Evolutionary conservation across 1,140 invertebrate species (phyloP).

Genomic region (Luehdorfia chinensis): DNA sequence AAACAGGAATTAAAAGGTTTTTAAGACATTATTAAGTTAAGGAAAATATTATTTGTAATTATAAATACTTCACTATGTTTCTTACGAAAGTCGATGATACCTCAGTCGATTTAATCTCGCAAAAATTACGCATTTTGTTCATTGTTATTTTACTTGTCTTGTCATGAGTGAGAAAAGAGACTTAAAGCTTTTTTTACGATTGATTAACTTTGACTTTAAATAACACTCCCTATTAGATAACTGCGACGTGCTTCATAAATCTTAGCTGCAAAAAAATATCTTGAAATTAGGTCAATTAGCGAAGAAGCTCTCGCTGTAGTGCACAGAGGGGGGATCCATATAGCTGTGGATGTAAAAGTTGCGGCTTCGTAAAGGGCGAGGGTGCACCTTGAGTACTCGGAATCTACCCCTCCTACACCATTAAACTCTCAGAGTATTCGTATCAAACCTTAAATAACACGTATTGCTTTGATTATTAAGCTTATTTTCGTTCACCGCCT

Average conservation of each 20-base stretch:
- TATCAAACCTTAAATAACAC: no score
- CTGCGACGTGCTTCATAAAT: conserved; percentile 27
- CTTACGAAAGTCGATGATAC: no score
- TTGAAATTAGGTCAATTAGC: conserved; percentile 68
- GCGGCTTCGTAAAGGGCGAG: conserved; percentile 53
- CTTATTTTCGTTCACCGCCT: conserved; percentile 24
- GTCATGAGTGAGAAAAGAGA: background rate
- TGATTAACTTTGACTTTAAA: conserved; percentile 41
- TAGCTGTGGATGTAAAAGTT: conserved; percentile 37
- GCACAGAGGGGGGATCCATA: conserved; percentile 35
- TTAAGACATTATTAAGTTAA: no score
- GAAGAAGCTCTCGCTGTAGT: conserved; percentile 46
- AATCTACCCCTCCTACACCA: conserved; percentile 35
- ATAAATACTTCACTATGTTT: no score
- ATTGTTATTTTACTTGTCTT: no score
- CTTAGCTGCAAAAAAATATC: conserved; percentile 34
- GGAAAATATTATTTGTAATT: no score
- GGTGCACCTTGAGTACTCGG: conserved; percentile 40
- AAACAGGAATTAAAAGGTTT: no score
- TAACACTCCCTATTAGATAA: conserved; percentile 35
- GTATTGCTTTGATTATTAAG: conserved; percentile 21
- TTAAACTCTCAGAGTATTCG: background rate
- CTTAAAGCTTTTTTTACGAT: conserved; percentile 23
- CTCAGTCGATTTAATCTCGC: no score
- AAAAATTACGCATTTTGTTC: no score